Evolutionary conservation across 1,140 invertebrate species (phyloP), one percentile per base, ranked within the genome.

Genomic region (Drosophila kurseongensis): DNA sequence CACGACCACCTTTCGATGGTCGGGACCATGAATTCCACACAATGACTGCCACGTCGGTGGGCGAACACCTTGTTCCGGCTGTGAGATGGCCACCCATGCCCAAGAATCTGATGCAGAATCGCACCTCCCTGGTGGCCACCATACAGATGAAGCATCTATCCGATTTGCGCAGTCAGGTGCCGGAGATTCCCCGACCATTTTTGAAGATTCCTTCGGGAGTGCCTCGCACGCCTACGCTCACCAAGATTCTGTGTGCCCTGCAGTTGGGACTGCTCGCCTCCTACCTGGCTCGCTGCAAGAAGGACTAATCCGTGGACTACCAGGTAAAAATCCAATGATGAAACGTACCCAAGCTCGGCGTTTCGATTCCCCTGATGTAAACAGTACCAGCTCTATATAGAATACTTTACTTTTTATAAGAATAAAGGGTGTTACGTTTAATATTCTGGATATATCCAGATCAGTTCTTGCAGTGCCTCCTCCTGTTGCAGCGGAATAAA

Each of bases 11-110:
- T 7, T 89, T 89, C n/a, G 84, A 89, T 69, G 84, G 48, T 4
- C 65, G 84, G 7, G 84, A 89, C 10, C 73, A 72, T 2, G 84
- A 89, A 27, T 89, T 69, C 23, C 84, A 89, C 50, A 89, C 84
- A 0, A 36, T 84, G 35, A 44, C 7, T 10, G 10, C 54, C 12
- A 42, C 7, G 5, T 36, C 65, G 1, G 5, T 10, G 12, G 57
- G 4, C 41, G 72, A 41, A 52, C 66, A 58, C 0, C 5, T 61
- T 4, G 51, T 42, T 16, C 48, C 63, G n/a, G 14, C 58, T 6
- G 16, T 60, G 1, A 42, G 12, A 7, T 45, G 62, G 27, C 40
- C 36, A 0, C 5, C 23, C 10, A 18, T 44, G 12, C 44, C 14
- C 3, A 12, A 12, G 18, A 14, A 40, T 3, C 29, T 29, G 9